Evolutionary conservation across 2,888 invertebrate genomes (phyloP).

Genomic region (Drosophila paranaensis): DNA sequence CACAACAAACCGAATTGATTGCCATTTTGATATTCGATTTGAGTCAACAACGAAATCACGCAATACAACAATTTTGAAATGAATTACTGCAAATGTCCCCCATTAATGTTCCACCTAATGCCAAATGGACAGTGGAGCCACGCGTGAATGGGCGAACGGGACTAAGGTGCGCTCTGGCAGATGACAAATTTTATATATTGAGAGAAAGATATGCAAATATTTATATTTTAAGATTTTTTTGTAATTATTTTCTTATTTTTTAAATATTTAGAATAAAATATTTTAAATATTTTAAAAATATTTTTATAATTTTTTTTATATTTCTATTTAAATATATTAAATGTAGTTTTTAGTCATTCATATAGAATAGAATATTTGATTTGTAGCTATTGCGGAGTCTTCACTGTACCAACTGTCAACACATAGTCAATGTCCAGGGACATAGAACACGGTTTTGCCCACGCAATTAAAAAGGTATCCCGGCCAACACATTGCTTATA

Average conservation of each 20-base stretch:
- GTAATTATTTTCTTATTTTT: no score
- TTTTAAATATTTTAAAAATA: no score
- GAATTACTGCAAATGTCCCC: constrained; percentile 24
- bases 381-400: neutral
- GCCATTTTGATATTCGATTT: constrained; percentile 59
- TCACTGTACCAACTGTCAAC: constrained; percentile 3
- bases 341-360: no score
- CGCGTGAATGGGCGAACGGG: neutral
- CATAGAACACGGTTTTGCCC: constrained; percentile 14
- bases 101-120: constrained; percentile 8
- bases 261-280: no score
- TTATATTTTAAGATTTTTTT: no score
- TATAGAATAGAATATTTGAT: no score
- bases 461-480: constrained; percentile 37
- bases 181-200: neutral
- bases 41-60: constrained; percentile 65
- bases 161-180: neutral
- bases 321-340: no score
- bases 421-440: neutral
- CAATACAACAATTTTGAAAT: constrained; percentile 64
- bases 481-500: constrained; percentile 22
- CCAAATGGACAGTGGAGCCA: constrained; percentile 11
- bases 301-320: no score
- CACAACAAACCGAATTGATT: constrained; percentile 54
- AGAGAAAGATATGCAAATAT: no score